Base-by-base conservation (phyloP, 2,888 invertebrate species). In the Allolobophora icterica region DNA sequence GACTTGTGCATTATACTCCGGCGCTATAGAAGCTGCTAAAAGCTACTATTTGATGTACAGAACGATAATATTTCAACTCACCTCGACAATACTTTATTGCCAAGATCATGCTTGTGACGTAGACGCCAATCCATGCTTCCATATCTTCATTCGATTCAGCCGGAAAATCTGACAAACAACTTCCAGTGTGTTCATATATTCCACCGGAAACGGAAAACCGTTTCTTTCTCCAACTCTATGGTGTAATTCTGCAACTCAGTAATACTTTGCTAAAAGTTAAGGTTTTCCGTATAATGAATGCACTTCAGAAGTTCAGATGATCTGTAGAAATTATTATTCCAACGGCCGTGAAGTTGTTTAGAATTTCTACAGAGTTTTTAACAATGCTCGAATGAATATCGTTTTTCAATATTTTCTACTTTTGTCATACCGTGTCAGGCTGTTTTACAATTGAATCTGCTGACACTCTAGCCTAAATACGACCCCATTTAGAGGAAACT, bases 401-500 rank as follows among this genome's bases (percentile, higher is more conserved):
- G n/a, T 17, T 71, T 52, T n/a, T n/a, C 6, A 71, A n/a, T 52
- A 24, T 6, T 24, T n/a, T 24, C 24, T 24, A 52, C 24, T 2
- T 71, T 52, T 71, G 71, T 71, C 71, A 71, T 8, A n/a, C 13
- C 71, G 13, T 71, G 13, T n/a, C 71, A 71, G 30, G n/a, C 71
- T 3, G n/a, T 71, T 71, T 30, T n/a, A n/a, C 71, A 71, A 71
- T n/a, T 71, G 71, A 30, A n/a, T n/a, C 8, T 8, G 30, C 71
- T 71, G 71, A 71, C 30, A 71, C 71, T n/a, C 71, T n/a, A 71
- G n/a, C 71, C n/a, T 71, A n/a, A 71, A n/a, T 71, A n/a, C 30
- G 71, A 71, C 71, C 71, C n/a, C 30, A 71, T 71, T 71, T 71
- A 71, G 30, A n/a, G n/a, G 71, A 71, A 71, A 71, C 71, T 71